phyloP scores from a whole-genome alignment of 2,888 invertebrate genomes.

The Ichneumoninae sp. region DNA sequence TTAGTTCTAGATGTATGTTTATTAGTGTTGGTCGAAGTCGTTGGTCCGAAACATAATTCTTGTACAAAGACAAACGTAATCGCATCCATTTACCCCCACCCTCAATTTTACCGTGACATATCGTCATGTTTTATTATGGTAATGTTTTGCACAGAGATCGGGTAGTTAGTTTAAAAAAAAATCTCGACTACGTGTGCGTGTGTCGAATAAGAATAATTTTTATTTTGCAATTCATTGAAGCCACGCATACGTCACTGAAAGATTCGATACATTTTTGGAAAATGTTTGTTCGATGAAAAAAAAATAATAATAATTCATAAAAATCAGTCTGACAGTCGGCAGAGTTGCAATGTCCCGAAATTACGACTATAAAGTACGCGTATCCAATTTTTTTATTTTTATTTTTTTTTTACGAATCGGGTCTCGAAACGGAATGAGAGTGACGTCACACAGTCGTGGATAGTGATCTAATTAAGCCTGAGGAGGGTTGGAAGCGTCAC shows the following conservation, averaged over 20 bases:
- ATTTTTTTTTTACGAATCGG: conserved; percentile 30
- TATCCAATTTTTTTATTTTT: not conserved
- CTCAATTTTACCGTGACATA: conserved; percentile 8
- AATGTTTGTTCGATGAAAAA: not conserved
- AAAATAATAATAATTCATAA: not conserved
- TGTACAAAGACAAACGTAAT: conserved; percentile 47
- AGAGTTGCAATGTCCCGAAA: not conserved
- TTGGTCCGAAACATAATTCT: conserved; percentile 27
- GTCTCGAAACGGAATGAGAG: conserved; percentile 39
- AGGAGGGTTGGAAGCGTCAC: conserved; percentile 19
- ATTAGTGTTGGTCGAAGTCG: conserved; percentile 25
- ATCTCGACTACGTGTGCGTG: not conserved
- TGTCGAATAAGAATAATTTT: not conserved
- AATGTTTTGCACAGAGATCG: conserved; percentile 27
- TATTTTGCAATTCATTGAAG: not conserved
- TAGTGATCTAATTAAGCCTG: conserved; percentile 56
- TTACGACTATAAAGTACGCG: not conserved
- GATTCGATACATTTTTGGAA: not conserved
- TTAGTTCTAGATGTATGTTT: conserved; percentile 44
- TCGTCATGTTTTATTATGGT: not conserved
- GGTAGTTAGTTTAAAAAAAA: not conserved
- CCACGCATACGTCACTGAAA: not conserved
- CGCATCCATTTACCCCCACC: not conserved
- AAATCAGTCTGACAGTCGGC: not conserved
- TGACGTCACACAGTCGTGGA: conserved; percentile 48